These are phyloP conservation scores for Pocillopora grandis DNA, from an alignment of 92 coral and sea anemone genomes.

Conservation along the genomic window DNA sequence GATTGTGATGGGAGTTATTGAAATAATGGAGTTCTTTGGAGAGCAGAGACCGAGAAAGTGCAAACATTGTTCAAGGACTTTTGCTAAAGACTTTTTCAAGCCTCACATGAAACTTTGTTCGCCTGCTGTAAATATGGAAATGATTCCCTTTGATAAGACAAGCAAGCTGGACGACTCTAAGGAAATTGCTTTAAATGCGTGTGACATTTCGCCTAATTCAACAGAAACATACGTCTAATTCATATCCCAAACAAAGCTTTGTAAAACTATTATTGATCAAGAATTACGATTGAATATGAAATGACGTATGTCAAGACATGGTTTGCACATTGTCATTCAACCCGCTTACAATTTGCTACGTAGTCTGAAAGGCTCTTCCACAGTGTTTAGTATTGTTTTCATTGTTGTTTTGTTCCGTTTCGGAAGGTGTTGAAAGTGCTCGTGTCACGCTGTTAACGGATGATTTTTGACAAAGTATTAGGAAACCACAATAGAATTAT, in stretches of 20 bases:
- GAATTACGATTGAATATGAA: no score
- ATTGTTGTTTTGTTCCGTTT: neutral
- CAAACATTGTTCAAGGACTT: slow-evolving; percentile 56
- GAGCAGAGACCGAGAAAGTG: slow-evolving; percentile 84
- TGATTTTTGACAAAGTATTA: neutral
- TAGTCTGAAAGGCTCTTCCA: no score
- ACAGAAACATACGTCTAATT: neutral
- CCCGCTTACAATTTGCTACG: no score
- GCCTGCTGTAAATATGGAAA: neutral
- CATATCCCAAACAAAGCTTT: no score
- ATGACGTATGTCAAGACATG: no score
- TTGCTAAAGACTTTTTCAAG: slow-evolving; percentile 63
- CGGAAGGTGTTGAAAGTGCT: neutral
- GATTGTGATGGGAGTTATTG: slow-evolving; percentile 68
- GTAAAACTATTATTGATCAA: no score
- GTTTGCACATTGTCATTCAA: no score
- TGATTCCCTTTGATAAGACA: neutral
- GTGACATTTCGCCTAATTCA: neutral
- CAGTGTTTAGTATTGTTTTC: neutral
- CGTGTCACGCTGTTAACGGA: neutral
- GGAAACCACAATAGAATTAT: neutral
- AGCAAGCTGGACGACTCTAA: neutral
- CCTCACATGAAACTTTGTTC: slow-evolving; percentile 47
- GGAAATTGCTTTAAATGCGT: neutral
- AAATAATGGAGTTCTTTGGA: slow-evolving; percentile 80